Base-by-base conservation (phyloP, 2,888 invertebrate species). In the Tholera decimalis region DNA sequence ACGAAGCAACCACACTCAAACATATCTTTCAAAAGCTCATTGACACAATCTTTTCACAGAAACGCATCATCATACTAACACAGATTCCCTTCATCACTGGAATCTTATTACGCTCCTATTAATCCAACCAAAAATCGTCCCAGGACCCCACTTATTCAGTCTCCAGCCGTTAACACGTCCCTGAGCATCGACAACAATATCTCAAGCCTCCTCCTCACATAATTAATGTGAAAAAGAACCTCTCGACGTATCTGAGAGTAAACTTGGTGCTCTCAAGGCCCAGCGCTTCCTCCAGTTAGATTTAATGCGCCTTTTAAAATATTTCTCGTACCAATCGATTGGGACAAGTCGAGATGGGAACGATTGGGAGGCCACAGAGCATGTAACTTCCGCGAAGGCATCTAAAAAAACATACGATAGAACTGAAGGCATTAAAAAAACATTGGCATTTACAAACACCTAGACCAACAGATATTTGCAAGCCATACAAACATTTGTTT, bases 271-370 rank as follows among this genome's bases (percentile, higher is more conserved):
- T 57, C 66, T 53, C 70, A 53, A 73, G 72, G 50, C 59, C 51
- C 60, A 47, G 69, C 39, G 58, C 59, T 58, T 63, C 44, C 53
- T 69, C 58, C 72, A 64, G 73, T 73, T 69, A 73, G 81, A 83
- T 86, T 82, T 80, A 83, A 85, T 83, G 80, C 76, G 73, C 74
- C 79, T 87, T 64, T 82, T 80, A 78, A 83, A 87, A 83, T 85
- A 83, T 85, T 84, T 76, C 79, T 74, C 66, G 61, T 75, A 68
- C 55, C 65, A 71, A 79, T 66, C 73, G 73, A 73, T 68, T 59
- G 67, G 64, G 57, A 77, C 68, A 44, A 65, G 39, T 37, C 22
- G 33, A 61, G 70, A 47, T 54, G 43, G 51, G 35, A 56, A 43
- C 64, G 68, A 73, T 79, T 57, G 73, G 57, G 39, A 61, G n/a